Conservation (phyloP, 2,797 vertebrate genomes). For the Sebastes nivosus region DNA sequence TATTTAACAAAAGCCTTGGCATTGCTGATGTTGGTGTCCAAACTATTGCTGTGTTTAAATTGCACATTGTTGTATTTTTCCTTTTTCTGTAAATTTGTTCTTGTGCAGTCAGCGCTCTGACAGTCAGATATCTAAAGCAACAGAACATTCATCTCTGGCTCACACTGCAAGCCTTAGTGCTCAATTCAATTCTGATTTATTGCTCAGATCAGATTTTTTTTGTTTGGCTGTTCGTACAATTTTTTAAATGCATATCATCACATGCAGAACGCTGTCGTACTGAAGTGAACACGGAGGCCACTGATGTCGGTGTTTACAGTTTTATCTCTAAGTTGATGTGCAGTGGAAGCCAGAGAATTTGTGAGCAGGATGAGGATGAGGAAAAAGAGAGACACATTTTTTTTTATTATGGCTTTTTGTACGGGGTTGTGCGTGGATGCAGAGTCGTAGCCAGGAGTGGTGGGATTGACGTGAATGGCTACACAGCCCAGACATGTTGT, state of each 20-base stretch:
- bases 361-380: background rate
- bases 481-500: background rate
- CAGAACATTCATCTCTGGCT: background rate
- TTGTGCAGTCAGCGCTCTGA: background rate
- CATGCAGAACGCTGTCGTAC: background rate
- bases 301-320: background rate
- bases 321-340: background rate
- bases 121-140: background rate
- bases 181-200: background rate
- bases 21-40: background rate
- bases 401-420: background rate
- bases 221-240: background rate
- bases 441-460: background rate
- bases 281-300: background rate
- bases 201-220: background rate
- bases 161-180: background rate
- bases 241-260: background rate
- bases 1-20: background rate
- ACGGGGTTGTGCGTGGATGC: background rate
- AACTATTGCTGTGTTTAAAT: constrained; percentile 2
- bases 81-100: background rate
- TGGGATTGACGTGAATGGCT: background rate
- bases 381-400: background rate
- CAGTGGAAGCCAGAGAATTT: background rate
- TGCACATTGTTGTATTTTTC: background rate